These are phyloP conservation scores for Bufo bufo DNA, from an alignment of 2,113 vertebrate genomes.

Conservation along the genomic window DNA sequence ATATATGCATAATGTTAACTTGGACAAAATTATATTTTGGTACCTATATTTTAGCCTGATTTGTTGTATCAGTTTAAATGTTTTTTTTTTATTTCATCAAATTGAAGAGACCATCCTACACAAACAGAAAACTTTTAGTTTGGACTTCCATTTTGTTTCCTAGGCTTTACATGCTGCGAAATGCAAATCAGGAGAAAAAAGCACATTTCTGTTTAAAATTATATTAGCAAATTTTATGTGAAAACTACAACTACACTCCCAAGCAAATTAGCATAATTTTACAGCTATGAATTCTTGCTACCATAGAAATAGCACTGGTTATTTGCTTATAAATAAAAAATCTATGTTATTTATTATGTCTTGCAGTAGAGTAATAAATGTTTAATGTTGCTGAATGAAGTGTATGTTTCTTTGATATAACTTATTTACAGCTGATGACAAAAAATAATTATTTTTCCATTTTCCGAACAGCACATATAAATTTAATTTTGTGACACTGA, in stretches of 20 bases:
- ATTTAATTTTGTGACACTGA: constrained; percentile 47
- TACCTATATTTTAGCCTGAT: background rate
- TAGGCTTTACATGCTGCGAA: background rate
- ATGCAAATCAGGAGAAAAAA: background rate
- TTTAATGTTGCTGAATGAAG: constrained; percentile 43
- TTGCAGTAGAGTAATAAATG: constrained; percentile 31
- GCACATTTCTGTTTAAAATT: constrained; percentile 30
- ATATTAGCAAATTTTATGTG: constrained; percentile 20
- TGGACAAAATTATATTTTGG: too few relatives aligned
- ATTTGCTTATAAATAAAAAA: constrained; percentile 47
- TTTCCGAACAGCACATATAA: background rate
- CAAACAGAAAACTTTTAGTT: background rate
- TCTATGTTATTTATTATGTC: constrained; percentile 36
- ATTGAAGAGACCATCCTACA: background rate
- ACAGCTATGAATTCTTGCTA: background rate
- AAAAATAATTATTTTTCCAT: background rate
- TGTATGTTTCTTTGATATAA: constrained; percentile 22
- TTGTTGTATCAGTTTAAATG: background rate
- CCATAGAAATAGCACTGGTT: background rate
- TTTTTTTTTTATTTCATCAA: background rate
- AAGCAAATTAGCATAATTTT: constrained; percentile 26
- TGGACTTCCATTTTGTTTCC: background rate
- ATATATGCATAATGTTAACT: too few relatives aligned
- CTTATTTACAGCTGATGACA: constrained; percentile 23
- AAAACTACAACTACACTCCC: constrained; percentile 23